Conservation (phyloP, 2,113 vertebrate genomes). For the Rousettus leschenaultii region DNA sequence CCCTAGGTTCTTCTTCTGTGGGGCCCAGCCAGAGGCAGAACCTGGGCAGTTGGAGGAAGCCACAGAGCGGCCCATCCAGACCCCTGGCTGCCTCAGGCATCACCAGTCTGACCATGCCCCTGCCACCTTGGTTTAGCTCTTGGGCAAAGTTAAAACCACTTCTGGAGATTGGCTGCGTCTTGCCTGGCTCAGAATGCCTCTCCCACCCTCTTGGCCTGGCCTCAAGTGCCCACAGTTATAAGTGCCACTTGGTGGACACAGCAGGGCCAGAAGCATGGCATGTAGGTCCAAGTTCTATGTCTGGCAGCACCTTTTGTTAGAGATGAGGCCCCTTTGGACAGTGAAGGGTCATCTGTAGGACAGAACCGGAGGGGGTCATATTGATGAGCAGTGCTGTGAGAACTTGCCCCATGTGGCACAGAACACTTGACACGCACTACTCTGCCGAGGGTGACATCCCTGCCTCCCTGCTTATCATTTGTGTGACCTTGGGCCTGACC, state of each 20-base stretch:
- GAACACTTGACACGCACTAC: accelerated
- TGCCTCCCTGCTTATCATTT: neutral
- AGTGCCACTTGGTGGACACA: neutral
- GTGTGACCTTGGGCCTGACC: neutral
- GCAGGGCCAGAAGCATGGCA: accelerated
- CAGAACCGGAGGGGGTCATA: accelerated
- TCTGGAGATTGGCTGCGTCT: neutral
- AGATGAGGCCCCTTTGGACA: accelerated
- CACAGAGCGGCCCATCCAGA: accelerated
- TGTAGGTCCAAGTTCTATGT: accelerated
- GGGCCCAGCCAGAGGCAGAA: no score
- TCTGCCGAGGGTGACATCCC: neutral
- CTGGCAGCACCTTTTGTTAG: no score
- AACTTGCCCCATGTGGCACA: accelerated
- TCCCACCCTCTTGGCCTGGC: neutral
- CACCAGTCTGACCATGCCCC: accelerated
- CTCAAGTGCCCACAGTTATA: accelerated
- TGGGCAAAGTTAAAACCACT: neutral
- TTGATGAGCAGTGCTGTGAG: accelerated
- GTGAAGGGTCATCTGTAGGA: neutral
- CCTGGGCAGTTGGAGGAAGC: neutral
- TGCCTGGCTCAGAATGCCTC: neutral
- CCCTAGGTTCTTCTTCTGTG: no score
- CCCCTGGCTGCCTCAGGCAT: neutral
- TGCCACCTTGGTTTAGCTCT: neutral